Base-by-base conservation (phyloP, 2,888 invertebrate species). In the Epinotia demarniana region DNA sequence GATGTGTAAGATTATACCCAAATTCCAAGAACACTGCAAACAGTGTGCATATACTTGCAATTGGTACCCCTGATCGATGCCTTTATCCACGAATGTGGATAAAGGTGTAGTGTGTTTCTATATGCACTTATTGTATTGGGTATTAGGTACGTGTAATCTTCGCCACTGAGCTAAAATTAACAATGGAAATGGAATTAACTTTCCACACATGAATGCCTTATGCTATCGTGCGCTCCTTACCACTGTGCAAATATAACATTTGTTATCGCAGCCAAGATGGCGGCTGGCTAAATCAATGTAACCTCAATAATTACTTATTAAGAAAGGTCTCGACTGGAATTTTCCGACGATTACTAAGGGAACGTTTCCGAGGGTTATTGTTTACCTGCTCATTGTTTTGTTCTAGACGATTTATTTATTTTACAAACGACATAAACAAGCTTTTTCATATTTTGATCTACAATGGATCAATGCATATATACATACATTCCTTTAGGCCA, bases 271-370 rank as follows among this genome's bases (percentile, higher is more conserved):
- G 77, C 79, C 87, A 91, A 90, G 88, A 90, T 90, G 91, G 89
- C 91, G 88, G 82, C 84, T 81, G 85, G 84, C 88, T 90, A 90
- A 91, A 92, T 92, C 92, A 92, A 90, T 90, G 89, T 92, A 92
- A 92, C 92, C 92, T 92, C 91, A 92, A 92, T 75, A 67, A 75
- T 92, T 89, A 87, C 84, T 88, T 89, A 89, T 86, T 90, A 91
- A 91, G 90, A 91, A 92, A 90, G 89, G 88, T 91, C 90, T 90
- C 84, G 73, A 82, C 86, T 85, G 92, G 91, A 92, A 92, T 87
- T 90, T 92, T 92, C 92, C 92, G 80, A 80, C 78, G 84, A 87
- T 87, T 87, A 86, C 63, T 57, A 12, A 27, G 62, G 73, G 57
- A 55, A 55, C 67, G 43, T 19, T 60, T 68, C 43, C 43, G 12